Percentiles rank a stretch among this genome's conserved stretches.
Conservation (phyloP, 2,113 vertebrate genomes). For the Rostratula benghalensis region DNA sequence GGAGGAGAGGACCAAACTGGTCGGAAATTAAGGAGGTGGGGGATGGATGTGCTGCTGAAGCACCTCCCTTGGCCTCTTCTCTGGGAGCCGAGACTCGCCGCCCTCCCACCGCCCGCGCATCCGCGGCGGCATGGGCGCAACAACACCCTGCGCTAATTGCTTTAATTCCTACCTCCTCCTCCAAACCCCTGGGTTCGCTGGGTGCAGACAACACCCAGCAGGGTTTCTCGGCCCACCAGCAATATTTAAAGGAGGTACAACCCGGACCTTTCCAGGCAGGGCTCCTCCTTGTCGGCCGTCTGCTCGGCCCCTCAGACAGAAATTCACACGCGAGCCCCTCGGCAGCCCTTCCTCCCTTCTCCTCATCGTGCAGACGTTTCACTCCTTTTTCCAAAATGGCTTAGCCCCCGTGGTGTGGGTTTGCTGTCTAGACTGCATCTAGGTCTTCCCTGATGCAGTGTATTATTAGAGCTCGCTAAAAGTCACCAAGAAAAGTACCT, state of each 20-base stretch:
- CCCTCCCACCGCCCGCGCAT: not conserved
- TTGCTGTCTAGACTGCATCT: slow-evolving; percentile 53
- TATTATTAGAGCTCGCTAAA: not conserved
- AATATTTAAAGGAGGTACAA: not conserved
- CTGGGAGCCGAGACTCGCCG: not conserved
- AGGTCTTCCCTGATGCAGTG: not conserved
- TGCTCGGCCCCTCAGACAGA: not conserved
- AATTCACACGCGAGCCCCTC: not conserved
- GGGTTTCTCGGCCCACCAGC: not conserved
- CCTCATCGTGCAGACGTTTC: not conserved
- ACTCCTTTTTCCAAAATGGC: not conserved
- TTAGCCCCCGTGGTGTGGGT: not conserved
- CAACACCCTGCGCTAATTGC: not conserved
- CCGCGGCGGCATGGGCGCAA: not conserved
- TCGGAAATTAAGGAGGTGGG: not conserved
- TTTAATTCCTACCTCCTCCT: not conserved
- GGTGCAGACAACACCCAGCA: not conserved
- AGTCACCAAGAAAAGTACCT: slow-evolving; percentile 29
- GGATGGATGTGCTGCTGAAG: not conserved
- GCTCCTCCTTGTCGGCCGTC: rapidly evolving
- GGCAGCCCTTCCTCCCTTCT: not conserved
- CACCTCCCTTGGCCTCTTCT: not conserved
- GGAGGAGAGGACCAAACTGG: not conserved
- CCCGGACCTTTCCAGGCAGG: not conserved
- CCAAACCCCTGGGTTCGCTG: not conserved